Percentiles rank a stretch among this genome's conserved stretches.
phyloP scores from a whole-genome alignment of 2,888 invertebrate species.

The Rhimphoctona megacephalus region DNA sequence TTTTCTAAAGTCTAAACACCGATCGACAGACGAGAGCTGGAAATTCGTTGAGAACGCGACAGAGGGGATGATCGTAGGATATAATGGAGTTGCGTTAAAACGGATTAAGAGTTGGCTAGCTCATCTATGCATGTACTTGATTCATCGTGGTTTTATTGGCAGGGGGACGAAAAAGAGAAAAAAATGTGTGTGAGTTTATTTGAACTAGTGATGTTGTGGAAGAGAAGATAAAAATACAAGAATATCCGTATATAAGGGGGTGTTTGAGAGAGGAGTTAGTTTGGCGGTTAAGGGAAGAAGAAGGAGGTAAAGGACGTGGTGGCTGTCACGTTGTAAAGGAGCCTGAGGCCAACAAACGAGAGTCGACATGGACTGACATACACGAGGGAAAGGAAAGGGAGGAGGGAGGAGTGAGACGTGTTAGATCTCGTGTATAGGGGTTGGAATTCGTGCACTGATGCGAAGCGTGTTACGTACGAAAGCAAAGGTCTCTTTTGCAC shows the following conservation, averaged over 20 bases:
- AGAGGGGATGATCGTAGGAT: neutral
- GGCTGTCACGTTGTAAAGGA: conserved; percentile 57
- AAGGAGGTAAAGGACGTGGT: conserved; percentile 28
- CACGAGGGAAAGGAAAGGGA: conserved; percentile 20
- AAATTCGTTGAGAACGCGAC: neutral
- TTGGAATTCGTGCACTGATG: conserved; percentile 15
- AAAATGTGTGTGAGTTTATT: neutral
- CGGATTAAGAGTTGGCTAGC: neutral
- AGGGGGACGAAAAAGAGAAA: neutral
- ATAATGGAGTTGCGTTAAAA: neutral
- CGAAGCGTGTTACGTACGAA: neutral
- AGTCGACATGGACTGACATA: conserved; percentile 67
- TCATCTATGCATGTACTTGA: neutral
- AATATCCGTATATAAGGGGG: conserved; percentile 14
- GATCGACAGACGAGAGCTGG: neutral
- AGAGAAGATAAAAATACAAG: conserved; percentile 7
- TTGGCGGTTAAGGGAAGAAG: conserved; percentile 30
- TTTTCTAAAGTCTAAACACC: neutral
- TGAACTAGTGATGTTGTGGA: neutral
- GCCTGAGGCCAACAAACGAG: conserved; percentile 63
- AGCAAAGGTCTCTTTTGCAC: conserved; percentile 48
- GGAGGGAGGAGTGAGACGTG: neutral
- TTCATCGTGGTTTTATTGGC: neutral
- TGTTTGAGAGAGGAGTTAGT: neutral
- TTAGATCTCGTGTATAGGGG: conserved; percentile 11